Conservation (phyloP, 2,113 vertebrate genomes). For the Sylvilagus bachmani region DNA sequence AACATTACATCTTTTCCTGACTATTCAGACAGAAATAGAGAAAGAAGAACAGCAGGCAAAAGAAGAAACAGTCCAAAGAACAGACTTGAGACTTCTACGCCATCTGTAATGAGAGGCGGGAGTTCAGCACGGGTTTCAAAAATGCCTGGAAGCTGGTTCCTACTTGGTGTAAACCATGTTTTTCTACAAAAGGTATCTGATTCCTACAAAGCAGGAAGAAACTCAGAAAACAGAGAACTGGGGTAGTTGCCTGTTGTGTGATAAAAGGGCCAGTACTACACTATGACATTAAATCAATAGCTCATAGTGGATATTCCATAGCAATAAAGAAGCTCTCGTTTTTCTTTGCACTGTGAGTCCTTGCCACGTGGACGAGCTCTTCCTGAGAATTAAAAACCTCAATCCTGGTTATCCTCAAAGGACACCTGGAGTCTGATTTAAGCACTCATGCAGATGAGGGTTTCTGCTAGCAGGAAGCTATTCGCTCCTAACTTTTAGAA, state of each 20-base stretch:
- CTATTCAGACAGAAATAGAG: slow-evolving; percentile 76
- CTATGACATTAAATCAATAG: slow-evolving; percentile 48
- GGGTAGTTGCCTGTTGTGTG: slow-evolving; percentile 48
- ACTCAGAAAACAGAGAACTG: slow-evolving; percentile 58
- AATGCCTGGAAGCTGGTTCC: slow-evolving; percentile 60
- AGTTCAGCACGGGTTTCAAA: slow-evolving; percentile 64
- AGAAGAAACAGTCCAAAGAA: slow-evolving; percentile 73
- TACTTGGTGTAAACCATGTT: slow-evolving; percentile 50
- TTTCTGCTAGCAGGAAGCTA: slow-evolving; percentile 38
- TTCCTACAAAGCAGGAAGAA: slow-evolving; percentile 59
- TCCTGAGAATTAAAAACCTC: slow-evolving; percentile 74
- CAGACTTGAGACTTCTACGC: slow-evolving; percentile 58
- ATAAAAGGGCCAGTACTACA: slow-evolving; percentile 25
- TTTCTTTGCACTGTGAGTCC: background rate
- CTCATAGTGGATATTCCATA: slow-evolving; percentile 36
- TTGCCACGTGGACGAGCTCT: slow-evolving; percentile 64
- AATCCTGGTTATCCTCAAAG: slow-evolving; percentile 55
- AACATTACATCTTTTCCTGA: slow-evolving; percentile 82
- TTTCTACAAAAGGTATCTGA: slow-evolving; percentile 41
- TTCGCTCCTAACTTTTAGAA: slow-evolving; percentile 22
- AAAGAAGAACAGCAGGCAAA: slow-evolving; percentile 75
- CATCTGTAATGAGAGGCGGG: slow-evolving; percentile 65
- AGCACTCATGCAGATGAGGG: slow-evolving; percentile 29
- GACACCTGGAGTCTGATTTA: slow-evolving; percentile 52
- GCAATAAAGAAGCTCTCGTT: slow-evolving; percentile 3